Base-by-base conservation (phyloP, 2,888 invertebrate species). In the Stenodera caucasica region DNA sequence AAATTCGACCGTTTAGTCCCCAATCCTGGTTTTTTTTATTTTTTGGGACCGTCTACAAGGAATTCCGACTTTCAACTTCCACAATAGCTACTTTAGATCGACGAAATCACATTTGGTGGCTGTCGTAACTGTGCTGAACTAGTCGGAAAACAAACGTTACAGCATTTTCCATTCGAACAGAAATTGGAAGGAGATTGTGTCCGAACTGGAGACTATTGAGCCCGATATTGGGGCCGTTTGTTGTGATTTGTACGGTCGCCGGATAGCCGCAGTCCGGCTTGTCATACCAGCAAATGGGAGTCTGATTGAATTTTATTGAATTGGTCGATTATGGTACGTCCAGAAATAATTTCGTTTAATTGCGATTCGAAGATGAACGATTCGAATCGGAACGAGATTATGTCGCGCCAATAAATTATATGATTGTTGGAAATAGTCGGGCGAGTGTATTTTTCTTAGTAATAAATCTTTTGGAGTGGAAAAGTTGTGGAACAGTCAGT, bases 161-260 rank as follows among this genome's bases (percentile, higher is more conserved):
- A 63, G 51, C 56, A 60, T 63, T 67, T 45, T 65, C 65, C 53
- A 66, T 66, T 70, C 62, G 67, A 65, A 65, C 63, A 64, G 67
- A 67, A 71, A 70, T 67, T 65, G 45, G 67, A 63, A 63, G 63
- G 59, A 64, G 64, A 69, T 61, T 14, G 51, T 32, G 18, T 33
- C 60, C 15, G 57, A 53, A 37, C 30, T 49, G 53, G 53, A 8
- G 33, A 23, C 33, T 32, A 23, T 56, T 55, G 58, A 58, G 54
- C 54, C 64, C 64, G 57, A 45, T 45, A 18, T 55, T 45, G 68
- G 66, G 65, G 66, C 63, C 57, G 62, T 64, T 64, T 66, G 65
- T 66, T 67, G 67, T 67, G 69, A 69, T 67, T 69, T 69, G 69
- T 69, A 67, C 60, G 66, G 64, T 67, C 61, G 63, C 65, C 62